phyloP scores from a whole-genome alignment of 2,797 vertebrate genomes.

The Bucorvus abyssinicus region DNA sequence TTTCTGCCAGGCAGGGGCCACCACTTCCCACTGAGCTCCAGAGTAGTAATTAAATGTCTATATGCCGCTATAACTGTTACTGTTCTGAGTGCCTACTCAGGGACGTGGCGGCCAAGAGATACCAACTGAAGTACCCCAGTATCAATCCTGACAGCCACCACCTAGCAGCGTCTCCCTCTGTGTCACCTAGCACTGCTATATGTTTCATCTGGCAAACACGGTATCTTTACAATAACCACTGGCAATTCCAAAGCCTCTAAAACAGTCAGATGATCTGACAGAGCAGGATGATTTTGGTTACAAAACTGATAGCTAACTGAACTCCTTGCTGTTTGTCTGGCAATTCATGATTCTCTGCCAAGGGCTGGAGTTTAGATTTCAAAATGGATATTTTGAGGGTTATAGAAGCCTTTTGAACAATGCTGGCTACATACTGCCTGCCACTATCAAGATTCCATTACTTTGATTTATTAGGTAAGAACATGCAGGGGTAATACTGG shows the following conservation, averaged over 20 bases:
- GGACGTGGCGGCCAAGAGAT: not conserved
- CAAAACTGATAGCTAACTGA: not conserved
- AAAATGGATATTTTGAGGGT: not conserved
- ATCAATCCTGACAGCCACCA: not conserved
- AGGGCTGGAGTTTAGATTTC: not conserved
- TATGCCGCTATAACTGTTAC: not conserved
- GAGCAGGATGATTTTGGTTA: not conserved
- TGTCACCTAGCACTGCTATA: not conserved
- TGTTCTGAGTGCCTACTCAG: not conserved
- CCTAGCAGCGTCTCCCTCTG: not conserved
- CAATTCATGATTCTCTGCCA: not conserved
- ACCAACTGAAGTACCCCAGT: accelerated
- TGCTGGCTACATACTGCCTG: not conserved
- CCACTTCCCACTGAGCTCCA: not conserved
- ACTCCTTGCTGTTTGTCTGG: not conserved
- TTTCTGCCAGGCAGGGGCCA: not conserved
- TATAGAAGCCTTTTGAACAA: not conserved
- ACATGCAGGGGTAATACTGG: not conserved
- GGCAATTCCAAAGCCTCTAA: not conserved
- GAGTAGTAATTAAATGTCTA: not conserved
- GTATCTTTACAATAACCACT: not conserved
- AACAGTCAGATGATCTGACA: not conserved
- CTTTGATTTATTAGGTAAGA: not conserved
- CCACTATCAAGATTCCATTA: not conserved
- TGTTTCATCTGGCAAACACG: accelerated